Evolutionary conservation across 2,113 vertebrate species (phyloP).

Genomic region (Leptodactylus fuscus): DNA sequence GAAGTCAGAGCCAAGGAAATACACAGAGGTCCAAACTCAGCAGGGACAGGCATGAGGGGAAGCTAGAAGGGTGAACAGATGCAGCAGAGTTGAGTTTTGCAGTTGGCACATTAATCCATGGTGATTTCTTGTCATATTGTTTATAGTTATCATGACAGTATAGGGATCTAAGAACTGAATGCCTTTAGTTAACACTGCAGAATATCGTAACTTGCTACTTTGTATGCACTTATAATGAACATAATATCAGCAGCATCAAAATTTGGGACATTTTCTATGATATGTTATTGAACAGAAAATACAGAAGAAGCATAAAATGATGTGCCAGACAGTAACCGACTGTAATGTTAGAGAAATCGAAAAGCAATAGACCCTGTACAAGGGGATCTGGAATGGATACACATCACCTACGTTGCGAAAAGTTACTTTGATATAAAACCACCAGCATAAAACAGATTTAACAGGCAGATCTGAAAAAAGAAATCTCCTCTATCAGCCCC

Average conservation of each 20-base stretch:
- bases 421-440: neutral
- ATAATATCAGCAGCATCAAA: neutral
- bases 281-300: neutral
- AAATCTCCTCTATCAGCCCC: neutral
- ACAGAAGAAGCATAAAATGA: no score
- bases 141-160: neutral
- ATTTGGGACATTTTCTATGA: neutral
- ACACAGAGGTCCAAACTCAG: neutral
- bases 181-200: no score
- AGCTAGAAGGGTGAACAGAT: neutral
- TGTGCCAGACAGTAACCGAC: neutral
- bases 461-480: neutral
- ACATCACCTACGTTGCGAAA: neutral
- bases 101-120: neutral
- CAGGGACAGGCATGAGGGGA: neutral
- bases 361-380: neutral
- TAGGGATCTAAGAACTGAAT: neutral
- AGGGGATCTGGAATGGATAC: neutral
- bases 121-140: neutral
- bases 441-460: neutral
- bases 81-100: neutral
- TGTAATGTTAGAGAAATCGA: neutral
- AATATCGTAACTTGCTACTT: no score
- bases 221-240: neutral
- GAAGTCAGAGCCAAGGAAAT: constrained; percentile 2